Base-by-base conservation (phyloP, 2,888 invertebrate genomes). In the Entomobrya proxima region DNA sequence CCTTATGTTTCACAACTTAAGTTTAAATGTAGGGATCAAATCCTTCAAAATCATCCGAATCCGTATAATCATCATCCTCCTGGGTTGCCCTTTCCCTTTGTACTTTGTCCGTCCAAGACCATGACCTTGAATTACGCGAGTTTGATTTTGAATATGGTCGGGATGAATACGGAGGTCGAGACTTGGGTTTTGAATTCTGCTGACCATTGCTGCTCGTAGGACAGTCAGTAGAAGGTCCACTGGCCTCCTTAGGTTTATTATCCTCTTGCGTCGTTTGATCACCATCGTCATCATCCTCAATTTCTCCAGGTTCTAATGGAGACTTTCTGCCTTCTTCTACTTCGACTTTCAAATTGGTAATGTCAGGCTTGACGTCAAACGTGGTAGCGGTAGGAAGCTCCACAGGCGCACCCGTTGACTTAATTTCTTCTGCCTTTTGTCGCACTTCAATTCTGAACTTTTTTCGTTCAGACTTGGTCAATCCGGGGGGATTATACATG, bases 381-480 rank as follows among this genome's bases (percentile, higher is more conserved):
- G n/a, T 67, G 9, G 15, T 15, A 18, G 61, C 81, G 2, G 55
- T 61, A 0, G 82, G 82, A 27, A 83, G 27, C 15, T 76, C 76
- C 3, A 52, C 15, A n/a, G 24, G 15, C 1, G 55, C 18, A 44
- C 44, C 61, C 11, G 18, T 58, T 11, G 24, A 37, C 32, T 32
- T 74, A 30, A 50, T 32, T 24, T 81, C 74, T 7, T 64, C 50
- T 15, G 80, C 81, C 32, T 77, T 64, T 2, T 44, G 24, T 11
- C 64, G 35, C 1, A 86, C 76, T 4, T 87, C 75, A 0, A 7
- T 13, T 21, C 88, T 67, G 37, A 72, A 88, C 13, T 50, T 35
- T 40, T 88, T 88, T 7, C 89, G 11, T 52, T 89, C 89, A 0
- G 89, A 86, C 67, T 88, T 88, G 21, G 88, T 88, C 58, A 89